Percentiles rank a stretch among this genome's conserved stretches.
Evolutionary conservation across 1,140 invertebrate genomes (phyloP).

Genomic region (Himalopsyche phryganea): DNA sequence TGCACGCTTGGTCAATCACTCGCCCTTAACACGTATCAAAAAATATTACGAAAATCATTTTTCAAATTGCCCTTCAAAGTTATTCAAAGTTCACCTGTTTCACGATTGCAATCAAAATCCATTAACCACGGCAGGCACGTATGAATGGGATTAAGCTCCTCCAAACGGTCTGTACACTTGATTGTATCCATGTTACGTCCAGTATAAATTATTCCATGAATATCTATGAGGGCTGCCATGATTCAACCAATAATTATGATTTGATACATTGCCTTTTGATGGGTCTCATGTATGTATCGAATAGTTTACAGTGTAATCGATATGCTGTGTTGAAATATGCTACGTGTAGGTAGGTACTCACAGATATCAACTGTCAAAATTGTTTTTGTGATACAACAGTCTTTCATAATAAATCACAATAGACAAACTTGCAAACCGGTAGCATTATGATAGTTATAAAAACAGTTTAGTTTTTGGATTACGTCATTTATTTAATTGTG

Average conservation of each 20-base stretch:
- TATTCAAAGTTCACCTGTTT: slow-evolving; percentile 1
- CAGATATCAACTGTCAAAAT: too few species aligned
- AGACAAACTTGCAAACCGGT: too few species aligned
- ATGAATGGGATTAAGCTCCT: slow-evolving; percentile 7
- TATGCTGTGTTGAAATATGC: background rate
- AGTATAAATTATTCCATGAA: slow-evolving; percentile 33
- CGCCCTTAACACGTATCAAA: background rate
- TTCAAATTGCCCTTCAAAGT: slow-evolving; percentile 8
- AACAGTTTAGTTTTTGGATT: too few species aligned
- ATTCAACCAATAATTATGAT: slow-evolving; percentile 35
- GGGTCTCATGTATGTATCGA: slow-evolving; percentile 6
- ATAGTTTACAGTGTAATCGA: slow-evolving; percentile 23
- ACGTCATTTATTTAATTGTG: too few species aligned
- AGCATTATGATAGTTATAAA: too few species aligned
- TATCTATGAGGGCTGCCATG: slow-evolving; percentile 30
- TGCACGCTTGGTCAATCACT: background rate
- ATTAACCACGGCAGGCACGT: slow-evolving; percentile 27
- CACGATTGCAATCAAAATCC: slow-evolving; percentile 24
- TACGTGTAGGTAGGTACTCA: too few species aligned
- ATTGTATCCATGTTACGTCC: slow-evolving; percentile 11
- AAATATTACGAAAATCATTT: background rate
- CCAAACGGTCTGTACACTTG: background rate
- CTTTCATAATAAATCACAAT: too few species aligned
- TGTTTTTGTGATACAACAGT: too few species aligned
- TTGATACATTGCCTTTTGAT: slow-evolving; percentile 24